Evolutionary conservation across 1,140 invertebrate genomes (phyloP).

Genomic region (Proales similis): DNA sequence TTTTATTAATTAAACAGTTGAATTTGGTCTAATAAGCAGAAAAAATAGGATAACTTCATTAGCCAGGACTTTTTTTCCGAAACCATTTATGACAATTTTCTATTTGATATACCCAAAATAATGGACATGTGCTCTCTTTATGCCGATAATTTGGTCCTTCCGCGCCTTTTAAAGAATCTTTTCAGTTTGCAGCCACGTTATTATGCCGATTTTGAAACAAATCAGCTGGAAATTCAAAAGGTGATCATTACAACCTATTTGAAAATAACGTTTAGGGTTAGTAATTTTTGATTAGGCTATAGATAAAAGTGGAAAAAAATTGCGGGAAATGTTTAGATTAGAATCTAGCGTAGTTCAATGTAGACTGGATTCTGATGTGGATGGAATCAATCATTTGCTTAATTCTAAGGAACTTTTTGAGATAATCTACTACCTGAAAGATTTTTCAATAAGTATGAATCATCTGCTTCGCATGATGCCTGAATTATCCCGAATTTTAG

Average conservation of each 20-base stretch:
- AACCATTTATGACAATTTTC: constrained; percentile 29
- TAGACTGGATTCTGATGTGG: neutral
- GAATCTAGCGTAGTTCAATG: neutral
- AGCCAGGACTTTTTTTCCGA: constrained; percentile 22
- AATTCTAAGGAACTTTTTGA: constrained; percentile 16
- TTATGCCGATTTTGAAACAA: constrained; percentile 23
- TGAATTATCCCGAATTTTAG: constrained; percentile 3
- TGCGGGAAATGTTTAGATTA: constrained; percentile 23
- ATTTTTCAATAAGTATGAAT: constrained; percentile 7
- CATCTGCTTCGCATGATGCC: constrained; percentile 8
- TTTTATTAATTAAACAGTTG: too few species aligned
- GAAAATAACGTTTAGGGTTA: neutral
- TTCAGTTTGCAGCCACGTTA: constrained; percentile 17
- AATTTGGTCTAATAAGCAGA: too few species aligned
- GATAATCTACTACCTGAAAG: constrained; percentile 30
- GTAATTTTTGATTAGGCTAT: constrained; percentile 4
- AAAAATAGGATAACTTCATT: constrained; percentile 24
- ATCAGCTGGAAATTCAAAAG: neutral
- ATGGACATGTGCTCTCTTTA: constrained; percentile 23
- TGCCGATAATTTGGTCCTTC: constrained; percentile 7
- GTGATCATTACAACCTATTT: neutral
- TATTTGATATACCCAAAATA: constrained; percentile 32
- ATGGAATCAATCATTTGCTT: neutral
- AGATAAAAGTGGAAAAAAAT: constrained; percentile 21
- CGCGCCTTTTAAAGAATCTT: constrained; percentile 16